Evolutionary conservation across 2,888 invertebrate species (phyloP).

Genomic region (Mythimna pallens): DNA sequence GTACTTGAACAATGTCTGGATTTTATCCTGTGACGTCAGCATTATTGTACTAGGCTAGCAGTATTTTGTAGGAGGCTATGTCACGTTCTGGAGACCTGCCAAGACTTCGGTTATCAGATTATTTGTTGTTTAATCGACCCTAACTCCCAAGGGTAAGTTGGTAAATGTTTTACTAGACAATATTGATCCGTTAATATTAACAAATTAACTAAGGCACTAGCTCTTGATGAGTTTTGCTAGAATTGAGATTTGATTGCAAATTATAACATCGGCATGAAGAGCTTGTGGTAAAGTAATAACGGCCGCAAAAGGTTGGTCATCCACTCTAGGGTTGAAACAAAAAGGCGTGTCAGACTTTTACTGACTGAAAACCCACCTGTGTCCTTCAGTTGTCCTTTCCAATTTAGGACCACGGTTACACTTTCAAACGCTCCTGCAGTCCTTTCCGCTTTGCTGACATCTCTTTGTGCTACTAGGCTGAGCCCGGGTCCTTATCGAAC

Average conservation of each 20-base stretch:
- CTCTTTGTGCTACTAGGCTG: no score
- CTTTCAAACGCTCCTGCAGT: no score
- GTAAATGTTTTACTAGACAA: constrained; percentile 14
- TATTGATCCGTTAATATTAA: constrained; percentile 5
- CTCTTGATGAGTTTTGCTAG: background rate
- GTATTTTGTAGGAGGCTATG: constrained; percentile 11
- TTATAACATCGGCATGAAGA: background rate
- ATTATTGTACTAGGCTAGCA: constrained; percentile 7
- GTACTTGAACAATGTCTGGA: background rate
- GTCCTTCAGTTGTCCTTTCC: no score
- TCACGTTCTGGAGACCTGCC: constrained; percentile 38
- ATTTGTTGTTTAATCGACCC: constrained; percentile 18
- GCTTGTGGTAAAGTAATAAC: no score
- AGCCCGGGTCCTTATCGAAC: no score
- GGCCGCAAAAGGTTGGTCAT: no score
- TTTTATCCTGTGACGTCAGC: constrained; percentile 10
- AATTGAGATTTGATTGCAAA: background rate
- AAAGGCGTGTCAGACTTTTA: no score
- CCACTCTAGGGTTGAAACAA: no score
- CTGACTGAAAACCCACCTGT: no score
- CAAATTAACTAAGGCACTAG: background rate
- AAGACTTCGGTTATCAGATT: constrained; percentile 26
- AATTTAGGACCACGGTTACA: no score
- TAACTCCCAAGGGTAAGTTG: background rate
- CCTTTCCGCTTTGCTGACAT: no score